Evolutionary conservation across 2,888 invertebrate species (phyloP).

Genomic region (Clostera curtula): DNA sequence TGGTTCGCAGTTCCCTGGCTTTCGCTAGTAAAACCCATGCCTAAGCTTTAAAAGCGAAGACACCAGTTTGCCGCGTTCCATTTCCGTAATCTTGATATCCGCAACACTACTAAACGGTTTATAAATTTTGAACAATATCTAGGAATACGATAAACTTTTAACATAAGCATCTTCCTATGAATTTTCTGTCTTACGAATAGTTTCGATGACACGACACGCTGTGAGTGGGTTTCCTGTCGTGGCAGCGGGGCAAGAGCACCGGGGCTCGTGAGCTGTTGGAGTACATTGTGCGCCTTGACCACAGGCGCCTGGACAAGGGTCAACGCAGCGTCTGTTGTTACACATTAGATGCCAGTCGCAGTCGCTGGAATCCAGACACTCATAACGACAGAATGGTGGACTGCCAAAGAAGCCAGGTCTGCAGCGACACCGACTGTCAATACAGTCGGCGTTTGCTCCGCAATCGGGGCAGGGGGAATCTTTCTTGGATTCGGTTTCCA

Average conservation of each 20-base stretch:
- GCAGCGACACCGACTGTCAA: conserved; percentile 81
- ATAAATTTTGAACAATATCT: neutral
- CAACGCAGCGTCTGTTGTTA: conserved; percentile 80
- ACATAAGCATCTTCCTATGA: conserved; percentile 49
- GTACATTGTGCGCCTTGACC: conserved; percentile 82
- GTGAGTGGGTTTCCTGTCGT: conserved; percentile 85
- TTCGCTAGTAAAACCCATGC: conserved; percentile 72
- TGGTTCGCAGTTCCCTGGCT: conserved; percentile 39
- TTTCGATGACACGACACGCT: conserved; percentile 75
- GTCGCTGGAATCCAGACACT: conserved; percentile 82
- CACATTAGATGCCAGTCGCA: conserved; percentile 82
- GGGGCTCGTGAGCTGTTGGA: conserved; percentile 81
- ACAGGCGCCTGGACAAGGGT: conserved; percentile 85
- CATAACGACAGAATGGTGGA: conserved; percentile 83
- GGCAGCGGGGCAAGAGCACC: conserved; percentile 79
- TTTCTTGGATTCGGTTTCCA: conserved; percentile 41
- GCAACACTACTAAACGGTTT: neutral
- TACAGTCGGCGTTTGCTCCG: conserved; percentile 84
- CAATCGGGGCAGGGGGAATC: conserved; percentile 80
- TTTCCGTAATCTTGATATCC: conserved; percentile 8
- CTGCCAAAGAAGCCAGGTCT: conserved; percentile 79
- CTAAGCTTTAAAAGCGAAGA: conserved; percentile 70
- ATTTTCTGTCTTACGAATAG: conserved; percentile 61
- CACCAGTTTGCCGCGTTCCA: conserved; percentile 34
- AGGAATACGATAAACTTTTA: conserved; percentile 1